phyloP scores from a whole-genome alignment of 2,113 vertebrate genomes.

The Sinocyclocheilus maitianheensis region DNA sequence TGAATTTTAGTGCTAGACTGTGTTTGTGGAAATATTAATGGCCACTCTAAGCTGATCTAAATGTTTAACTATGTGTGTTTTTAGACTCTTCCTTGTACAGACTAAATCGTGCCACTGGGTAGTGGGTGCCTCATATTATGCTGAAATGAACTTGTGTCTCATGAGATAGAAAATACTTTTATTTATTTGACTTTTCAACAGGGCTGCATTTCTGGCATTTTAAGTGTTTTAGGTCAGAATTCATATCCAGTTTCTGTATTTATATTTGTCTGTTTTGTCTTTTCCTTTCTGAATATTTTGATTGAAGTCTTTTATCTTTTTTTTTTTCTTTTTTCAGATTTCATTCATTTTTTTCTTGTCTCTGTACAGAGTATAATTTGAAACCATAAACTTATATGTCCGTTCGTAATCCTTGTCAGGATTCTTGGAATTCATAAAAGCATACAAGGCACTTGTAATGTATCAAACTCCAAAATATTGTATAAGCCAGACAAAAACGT shows the following conservation, averaged over 20 bases:
- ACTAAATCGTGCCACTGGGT: not conserved
- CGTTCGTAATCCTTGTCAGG: not conserved
- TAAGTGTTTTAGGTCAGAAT: not conserved
- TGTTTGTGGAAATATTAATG: no score
- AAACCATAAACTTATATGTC: slow-evolving; percentile 63
- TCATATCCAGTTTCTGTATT: not conserved
- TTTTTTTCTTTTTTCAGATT: no score
- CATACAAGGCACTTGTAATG: no score
- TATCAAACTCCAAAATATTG: not conserved
- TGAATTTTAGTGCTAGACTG: not conserved
- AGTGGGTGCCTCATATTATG: not conserved
- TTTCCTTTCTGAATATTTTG: not conserved
- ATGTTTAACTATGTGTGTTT: not conserved
- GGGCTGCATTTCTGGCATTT: not conserved
- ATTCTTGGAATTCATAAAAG: not conserved
- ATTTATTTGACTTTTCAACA: not conserved
- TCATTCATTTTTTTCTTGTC: not conserved
- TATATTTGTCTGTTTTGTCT: not conserved
- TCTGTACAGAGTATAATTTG: slow-evolving; percentile 18
- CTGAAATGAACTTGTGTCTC: not conserved
- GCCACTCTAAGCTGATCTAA: not conserved
- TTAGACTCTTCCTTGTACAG: not conserved
- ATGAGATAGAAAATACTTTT: not conserved
- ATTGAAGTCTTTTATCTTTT: not conserved
- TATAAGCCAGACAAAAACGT: not conserved